Conservation (phyloP, 1,140 invertebrate species). For the Oscheius sp. region DNA sequence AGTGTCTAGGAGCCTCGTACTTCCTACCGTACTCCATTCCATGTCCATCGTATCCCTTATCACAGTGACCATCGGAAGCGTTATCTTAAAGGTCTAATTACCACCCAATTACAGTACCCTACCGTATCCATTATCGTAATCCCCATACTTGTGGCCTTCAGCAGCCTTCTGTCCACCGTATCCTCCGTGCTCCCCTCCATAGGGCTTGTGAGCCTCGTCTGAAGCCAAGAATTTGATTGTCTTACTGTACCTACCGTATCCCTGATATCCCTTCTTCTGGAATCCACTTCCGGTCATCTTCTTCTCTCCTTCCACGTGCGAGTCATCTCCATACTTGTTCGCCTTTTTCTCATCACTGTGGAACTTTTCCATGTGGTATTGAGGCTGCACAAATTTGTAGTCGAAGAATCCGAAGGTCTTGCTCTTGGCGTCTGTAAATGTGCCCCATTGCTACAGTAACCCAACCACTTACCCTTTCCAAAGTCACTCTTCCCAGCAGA, state of each 20-base stretch:
- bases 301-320: slow-evolving; percentile 15
- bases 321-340: slow-evolving; percentile 40
- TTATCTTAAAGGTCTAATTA: not conserved
- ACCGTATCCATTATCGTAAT: slow-evolving; percentile 28
- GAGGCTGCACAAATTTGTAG: slow-evolving; percentile 39
- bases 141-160: slow-evolving; percentile 14
- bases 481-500: slow-evolving; percentile 18
- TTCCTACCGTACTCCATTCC: not conserved
- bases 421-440: slow-evolving; percentile 30
- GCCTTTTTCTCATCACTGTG: slow-evolving; percentile 41
- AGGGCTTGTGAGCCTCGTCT: not conserved
- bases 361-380: slow-evolving; percentile 43
- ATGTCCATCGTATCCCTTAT: not conserved
- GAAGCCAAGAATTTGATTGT: not conserved
- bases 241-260: slow-evolving; percentile 9
- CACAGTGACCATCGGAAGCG: not conserved
- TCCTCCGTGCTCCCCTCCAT: slow-evolving; percentile 14
- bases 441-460: no score
- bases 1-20: not conserved
- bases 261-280: slow-evolving; percentile 29
- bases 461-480: slow-evolving; percentile 32
- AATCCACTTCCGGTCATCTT: slow-evolving; percentile 13
- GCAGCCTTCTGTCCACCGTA: slow-evolving; percentile 19
- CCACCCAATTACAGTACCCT: not conserved
- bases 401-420: slow-evolving; percentile 47